Percentiles rank a stretch among this genome's conserved stretches.
Conservation (phyloP, 1,140 invertebrate species). For the Coptotermes formosanus region DNA sequence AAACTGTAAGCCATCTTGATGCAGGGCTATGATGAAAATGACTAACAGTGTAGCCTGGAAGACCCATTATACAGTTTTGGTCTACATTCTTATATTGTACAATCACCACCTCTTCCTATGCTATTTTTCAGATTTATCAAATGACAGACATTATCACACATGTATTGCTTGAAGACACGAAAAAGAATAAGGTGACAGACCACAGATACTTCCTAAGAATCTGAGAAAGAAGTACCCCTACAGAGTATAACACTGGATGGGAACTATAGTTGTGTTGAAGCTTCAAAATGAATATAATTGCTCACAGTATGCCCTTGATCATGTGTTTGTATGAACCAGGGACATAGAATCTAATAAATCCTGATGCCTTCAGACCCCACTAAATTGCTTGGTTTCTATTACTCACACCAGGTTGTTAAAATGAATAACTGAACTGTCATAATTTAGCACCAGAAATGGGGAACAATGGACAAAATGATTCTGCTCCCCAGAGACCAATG, state of each 20-base stretch:
- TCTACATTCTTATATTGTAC: neutral
- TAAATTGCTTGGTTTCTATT: neutral
- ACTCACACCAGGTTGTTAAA: neutral
- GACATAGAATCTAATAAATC: neutral
- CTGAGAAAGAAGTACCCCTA: neutral
- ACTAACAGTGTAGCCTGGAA: neutral
- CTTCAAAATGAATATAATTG: neutral
- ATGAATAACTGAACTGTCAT: neutral
- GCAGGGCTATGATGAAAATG: neutral
- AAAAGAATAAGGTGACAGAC: neutral
- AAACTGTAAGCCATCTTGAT: neutral
- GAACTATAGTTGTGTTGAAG: neutral
- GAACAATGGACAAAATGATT: neutral
- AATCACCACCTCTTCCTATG: neutral
- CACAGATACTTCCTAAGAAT: no score
- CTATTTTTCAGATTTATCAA: neutral
- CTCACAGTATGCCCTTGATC: neutral
- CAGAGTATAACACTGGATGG: neutral
- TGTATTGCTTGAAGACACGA: neutral
- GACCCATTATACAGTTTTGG: neutral
- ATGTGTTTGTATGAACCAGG: neutral
- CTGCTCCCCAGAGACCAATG: neutral
- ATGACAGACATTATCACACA: neutral
- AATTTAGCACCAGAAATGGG: conserved; percentile 13
- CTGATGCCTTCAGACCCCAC: neutral